Evolutionary conservation across 2,888 invertebrate species (phyloP).

Genomic region (Gandaritis pyraliata): DNA sequence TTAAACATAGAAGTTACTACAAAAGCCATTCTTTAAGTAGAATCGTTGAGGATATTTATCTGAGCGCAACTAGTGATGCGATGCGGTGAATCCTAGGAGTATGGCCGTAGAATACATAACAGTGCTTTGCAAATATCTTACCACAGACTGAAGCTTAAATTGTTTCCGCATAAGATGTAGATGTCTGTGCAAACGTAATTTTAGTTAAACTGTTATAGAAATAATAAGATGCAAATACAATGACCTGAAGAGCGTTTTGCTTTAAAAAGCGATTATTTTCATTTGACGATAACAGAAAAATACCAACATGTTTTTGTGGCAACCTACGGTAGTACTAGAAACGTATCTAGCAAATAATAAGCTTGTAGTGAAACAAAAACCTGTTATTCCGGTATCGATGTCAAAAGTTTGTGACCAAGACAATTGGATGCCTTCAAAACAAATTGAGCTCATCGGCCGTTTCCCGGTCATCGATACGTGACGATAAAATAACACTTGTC

Average conservation of each 20-base stretch:
- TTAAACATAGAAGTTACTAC: conserved; percentile 70
- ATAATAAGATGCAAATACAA: no score
- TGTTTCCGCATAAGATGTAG: conserved; percentile 55
- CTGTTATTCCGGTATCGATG: conserved; percentile 31
- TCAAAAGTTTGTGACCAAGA: conserved; percentile 10
- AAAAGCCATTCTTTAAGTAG: conserved; percentile 78
- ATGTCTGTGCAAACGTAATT: conserved; percentile 42
- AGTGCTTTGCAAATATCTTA: conserved; percentile 61
- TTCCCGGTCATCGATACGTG: conserved; percentile 41
- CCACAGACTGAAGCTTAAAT: conserved; percentile 57
- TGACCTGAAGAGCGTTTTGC: no score
- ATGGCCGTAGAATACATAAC: conserved; percentile 45
- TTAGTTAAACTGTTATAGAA: not conserved
- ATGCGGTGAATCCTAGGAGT: conserved; percentile 76
- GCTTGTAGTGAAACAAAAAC: not conserved
- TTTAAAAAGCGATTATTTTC: no score
- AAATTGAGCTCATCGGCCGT: conserved; percentile 36
- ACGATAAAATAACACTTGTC: conserved; percentile 33
- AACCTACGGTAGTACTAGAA: not conserved
- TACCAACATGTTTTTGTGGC: no score
- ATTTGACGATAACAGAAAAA: no score
- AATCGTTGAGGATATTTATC: conserved; percentile 70
- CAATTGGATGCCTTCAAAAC: conserved; percentile 28
- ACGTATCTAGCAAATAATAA: not conserved
- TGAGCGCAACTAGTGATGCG: conserved; percentile 76